These are phyloP conservation scores for Homalodisca vitripennis DNA, from an alignment of 1,140 invertebrate genomes.

Conservation along the genomic window DNA sequence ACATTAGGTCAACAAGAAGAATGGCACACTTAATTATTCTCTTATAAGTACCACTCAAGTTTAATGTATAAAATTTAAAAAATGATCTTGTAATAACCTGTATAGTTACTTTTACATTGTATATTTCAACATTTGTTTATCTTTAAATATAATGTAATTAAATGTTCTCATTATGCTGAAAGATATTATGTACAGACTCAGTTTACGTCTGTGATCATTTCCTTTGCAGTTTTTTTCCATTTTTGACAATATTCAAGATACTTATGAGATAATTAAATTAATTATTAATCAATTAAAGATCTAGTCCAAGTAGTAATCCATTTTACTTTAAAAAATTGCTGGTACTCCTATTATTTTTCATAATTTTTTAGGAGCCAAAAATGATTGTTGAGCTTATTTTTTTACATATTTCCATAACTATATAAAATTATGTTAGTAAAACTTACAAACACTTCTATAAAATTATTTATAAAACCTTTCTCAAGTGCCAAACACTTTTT, in stretches of 20 bases:
- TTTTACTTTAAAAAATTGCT: no score
- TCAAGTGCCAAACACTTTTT: no score
- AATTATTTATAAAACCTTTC: no score
- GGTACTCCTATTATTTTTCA: no score
- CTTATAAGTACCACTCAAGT: neutral
- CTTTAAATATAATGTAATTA: neutral
- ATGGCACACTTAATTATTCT: neutral
- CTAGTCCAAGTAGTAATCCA: no score
- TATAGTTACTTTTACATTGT: neutral
- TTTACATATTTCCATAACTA: no score
- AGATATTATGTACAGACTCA: neutral
- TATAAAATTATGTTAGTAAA: no score
- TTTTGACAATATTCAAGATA: constrained; percentile 16
- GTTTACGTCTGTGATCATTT: neutral
- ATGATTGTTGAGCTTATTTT: no score
- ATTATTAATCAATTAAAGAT: no score
- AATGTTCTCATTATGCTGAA: neutral
- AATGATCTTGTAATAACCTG: neutral
- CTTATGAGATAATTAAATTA: neutral
- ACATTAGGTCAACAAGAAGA: no score
- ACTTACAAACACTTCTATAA: no score
- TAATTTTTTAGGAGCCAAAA: no score
- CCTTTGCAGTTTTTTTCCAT: constrained; percentile 40
- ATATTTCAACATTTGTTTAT: neutral
- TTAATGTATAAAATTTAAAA: neutral